Conservation (phyloP, 35 echinoderm and acorn worm genomes). For the Ophiothrix spiculata region DNA sequence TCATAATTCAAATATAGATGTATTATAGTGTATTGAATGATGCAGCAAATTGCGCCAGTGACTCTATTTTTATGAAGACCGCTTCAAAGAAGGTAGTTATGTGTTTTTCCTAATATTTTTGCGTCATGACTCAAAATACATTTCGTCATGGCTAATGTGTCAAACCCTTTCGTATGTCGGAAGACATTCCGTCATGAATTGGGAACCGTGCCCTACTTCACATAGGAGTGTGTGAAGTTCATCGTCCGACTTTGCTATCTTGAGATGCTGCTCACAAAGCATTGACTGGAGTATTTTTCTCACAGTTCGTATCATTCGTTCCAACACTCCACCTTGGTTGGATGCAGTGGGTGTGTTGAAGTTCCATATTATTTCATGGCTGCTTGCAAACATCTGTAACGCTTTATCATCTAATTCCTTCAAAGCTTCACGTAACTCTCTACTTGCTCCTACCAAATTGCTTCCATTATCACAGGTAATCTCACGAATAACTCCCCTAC, state of each 20-base stretch:
- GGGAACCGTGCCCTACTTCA: slow-evolving; percentile 38
- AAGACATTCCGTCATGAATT: too few relatives aligned
- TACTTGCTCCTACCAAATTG: slow-evolving; percentile 20
- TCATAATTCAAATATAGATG: too few relatives aligned
- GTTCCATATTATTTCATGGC: slow-evolving; percentile 18
- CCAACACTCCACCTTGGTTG: slow-evolving; percentile 29
- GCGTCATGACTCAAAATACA: too few relatives aligned
- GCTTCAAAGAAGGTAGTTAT: too few relatives aligned
- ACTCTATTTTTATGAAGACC: slow-evolving; percentile 18
- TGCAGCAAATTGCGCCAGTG: neutral
- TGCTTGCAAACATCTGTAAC: neutral
- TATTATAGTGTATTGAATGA: too few relatives aligned
- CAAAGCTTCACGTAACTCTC: neutral
- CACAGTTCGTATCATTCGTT: neutral
- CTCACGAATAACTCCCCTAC: slow-evolving; percentile 15
- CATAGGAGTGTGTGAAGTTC: slow-evolving; percentile 42
- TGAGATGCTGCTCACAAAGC: slow-evolving; percentile 18
- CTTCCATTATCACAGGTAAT: slow-evolving; percentile 42
- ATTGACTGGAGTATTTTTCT: neutral
- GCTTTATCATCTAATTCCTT: neutral
- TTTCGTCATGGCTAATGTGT: too few relatives aligned
- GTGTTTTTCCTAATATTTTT: too few relatives aligned
- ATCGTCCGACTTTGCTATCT: slow-evolving; percentile 20
- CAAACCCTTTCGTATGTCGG: too few relatives aligned
- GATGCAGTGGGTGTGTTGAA: slow-evolving; percentile 36